phyloP scores from a whole-genome alignment of 2,888 invertebrate genomes.

The Cecidostiba fungosa region DNA sequence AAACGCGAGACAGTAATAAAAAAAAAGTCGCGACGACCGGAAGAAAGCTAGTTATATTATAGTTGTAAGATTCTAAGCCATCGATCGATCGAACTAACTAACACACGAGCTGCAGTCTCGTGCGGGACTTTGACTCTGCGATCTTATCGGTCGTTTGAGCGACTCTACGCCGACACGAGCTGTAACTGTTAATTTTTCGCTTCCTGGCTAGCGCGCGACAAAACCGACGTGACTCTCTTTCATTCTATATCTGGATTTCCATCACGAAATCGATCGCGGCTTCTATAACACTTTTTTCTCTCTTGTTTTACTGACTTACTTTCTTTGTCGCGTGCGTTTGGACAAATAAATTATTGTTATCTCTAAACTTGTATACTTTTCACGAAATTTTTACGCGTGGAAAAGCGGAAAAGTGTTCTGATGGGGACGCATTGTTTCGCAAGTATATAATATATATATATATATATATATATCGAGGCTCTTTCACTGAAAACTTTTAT shows the following conservation, averaged over 20 bases:
- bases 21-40: not conserved
- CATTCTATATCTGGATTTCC: not conserved
- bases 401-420: not conserved
- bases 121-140: not conserved
- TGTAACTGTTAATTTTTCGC: slow-evolving; percentile 39
- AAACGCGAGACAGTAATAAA: not conserved
- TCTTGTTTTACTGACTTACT: not conserved
- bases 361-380: not conserved
- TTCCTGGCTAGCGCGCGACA: not conserved
- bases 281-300: not conserved
- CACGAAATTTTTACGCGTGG: not conserved
- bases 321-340: not conserved
- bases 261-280: not conserved
- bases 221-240: not conserved
- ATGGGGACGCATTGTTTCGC: not conserved
- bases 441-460: too few species aligned
- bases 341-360: not conserved
- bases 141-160: not conserved
- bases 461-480: too few species aligned
- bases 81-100: not conserved
- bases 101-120: not conserved
- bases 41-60: not conserved
- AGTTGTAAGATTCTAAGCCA: not conserved
- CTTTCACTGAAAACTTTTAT: slow-evolving; percentile 31
- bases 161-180: not conserved